Conservation (phyloP, 2,888 invertebrate species). For the Sialis lutaria region DNA sequence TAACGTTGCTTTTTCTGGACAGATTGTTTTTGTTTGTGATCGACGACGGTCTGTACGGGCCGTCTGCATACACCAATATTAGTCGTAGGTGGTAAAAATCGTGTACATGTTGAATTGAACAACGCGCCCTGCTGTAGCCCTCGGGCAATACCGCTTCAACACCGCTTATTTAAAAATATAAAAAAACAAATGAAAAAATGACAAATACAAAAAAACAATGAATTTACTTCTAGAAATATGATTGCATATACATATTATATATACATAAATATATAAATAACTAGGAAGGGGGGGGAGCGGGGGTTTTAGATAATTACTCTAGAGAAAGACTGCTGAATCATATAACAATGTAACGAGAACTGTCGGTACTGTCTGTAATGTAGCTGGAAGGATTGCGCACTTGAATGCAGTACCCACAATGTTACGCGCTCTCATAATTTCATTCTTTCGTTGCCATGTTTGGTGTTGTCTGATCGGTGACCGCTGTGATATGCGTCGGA, state of each 20-base stretch:
- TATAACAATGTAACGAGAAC: neutral
- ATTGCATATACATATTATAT: neutral
- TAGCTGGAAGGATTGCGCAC: neutral
- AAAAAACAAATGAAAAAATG: conserved; percentile 11
- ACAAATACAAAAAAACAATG: conserved; percentile 19
- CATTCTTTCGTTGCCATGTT: neutral
- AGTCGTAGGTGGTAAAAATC: conserved; percentile 17
- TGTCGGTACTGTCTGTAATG: neutral
- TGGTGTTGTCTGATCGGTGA: neutral
- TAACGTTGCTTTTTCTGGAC: neutral
- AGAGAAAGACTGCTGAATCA: conserved; percentile 3
- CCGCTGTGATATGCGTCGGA: neutral
- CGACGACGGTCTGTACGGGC: neutral
- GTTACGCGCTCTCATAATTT: neutral
- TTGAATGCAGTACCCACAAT: neutral
- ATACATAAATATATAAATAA: neutral
- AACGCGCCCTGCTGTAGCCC: conserved; percentile 13
- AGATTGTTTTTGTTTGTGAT: neutral
- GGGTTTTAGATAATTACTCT: conserved; percentile 2
- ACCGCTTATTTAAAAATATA: conserved; percentile 28
- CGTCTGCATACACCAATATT: conserved; percentile 15
- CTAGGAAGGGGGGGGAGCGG: neutral
- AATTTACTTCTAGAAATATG: conserved; percentile 21
- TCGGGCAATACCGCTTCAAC: conserved; percentile 11
- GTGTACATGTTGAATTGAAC: conserved; percentile 21